Percentiles rank a stretch among this genome's conserved stretches.
Evolutionary conservation across 2,113 vertebrate genomes (phyloP).

Genomic region (Callithrix jacchus): DNA sequence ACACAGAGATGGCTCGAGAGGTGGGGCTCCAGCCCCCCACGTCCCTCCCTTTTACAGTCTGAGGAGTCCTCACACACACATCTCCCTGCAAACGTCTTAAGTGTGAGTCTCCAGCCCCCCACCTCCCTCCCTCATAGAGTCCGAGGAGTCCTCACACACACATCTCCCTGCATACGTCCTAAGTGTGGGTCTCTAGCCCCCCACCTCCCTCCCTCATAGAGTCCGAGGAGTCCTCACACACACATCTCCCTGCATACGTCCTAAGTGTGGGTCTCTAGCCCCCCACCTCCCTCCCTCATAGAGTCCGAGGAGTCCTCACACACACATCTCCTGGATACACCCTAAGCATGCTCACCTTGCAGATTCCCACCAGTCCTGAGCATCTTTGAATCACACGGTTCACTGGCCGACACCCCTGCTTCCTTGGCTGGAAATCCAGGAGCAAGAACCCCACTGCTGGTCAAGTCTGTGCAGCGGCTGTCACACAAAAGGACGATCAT

Average conservation of each 20-base stretch:
- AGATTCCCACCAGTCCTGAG: too few relatives aligned
- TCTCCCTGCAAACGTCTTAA: not conserved
- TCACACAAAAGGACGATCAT: rapidly evolving
- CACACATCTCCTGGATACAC: rapidly evolving
- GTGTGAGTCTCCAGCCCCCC: too few relatives aligned
- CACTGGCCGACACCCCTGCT: rapidly evolving
- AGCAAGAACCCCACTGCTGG: rapidly evolving
- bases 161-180: rapidly evolving
- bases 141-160: rapidly evolving
- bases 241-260: too few relatives aligned
- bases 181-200: too few relatives aligned
- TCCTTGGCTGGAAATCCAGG: not conserved
- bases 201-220: too few relatives aligned
- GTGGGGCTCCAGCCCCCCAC: rapidly evolving
- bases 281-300: rapidly evolving
- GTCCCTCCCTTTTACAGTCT: not conserved
- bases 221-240: too few relatives aligned
- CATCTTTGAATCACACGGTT: rapidly evolving
- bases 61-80: rapidly evolving
- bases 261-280: too few relatives aligned
- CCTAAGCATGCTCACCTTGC: rapidly evolving
- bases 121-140: rapidly evolving
- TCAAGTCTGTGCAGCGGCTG: rapidly evolving
- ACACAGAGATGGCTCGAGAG: rapidly evolving
- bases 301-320: rapidly evolving